A percentile compares a stretch with the other conserved stretches of the same genome.
phyloP scores from a whole-genome alignment of 2,888 invertebrate genomes.

The Agrochola lota region DNA sequence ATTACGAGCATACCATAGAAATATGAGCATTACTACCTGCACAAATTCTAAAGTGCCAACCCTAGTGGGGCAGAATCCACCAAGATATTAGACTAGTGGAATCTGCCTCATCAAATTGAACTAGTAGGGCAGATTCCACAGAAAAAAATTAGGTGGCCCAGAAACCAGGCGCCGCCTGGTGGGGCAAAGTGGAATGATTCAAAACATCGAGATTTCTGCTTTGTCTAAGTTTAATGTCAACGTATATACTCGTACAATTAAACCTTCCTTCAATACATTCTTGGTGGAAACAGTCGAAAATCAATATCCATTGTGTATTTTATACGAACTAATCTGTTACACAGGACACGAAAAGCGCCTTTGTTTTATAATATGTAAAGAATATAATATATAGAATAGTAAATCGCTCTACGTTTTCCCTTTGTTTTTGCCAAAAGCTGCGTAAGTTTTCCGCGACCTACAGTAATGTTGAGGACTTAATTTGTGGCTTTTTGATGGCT shows the following conservation, averaged over 20 bases:
- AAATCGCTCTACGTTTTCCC: slow-evolving; percentile 40
- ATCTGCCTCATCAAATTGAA: no score
- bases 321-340: background rate
- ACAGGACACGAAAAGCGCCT: background rate
- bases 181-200: no score
- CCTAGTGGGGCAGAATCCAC: no score
- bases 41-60: no score
- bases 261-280: background rate
- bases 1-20: no score
- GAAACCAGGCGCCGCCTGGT: no score
- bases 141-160: no score
- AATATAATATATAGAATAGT: background rate
- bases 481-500: slow-evolving; percentile 29
- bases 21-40: no score
- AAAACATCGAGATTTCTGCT: background rate
- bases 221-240: background rate
- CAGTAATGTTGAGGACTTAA: slow-evolving; percentile 23
- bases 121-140: no score
- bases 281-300: background rate
- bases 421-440: slow-evolving; percentile 58
- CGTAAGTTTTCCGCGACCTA: slow-evolving; percentile 49
- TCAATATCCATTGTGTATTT: background rate
- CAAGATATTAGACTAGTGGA: no score
- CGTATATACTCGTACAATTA: background rate
- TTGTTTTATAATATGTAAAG: background rate